Percentiles rank a stretch among this genome's conserved stretches.
phyloP scores from a whole-genome alignment of 2,113 vertebrate genomes.

The Solenodon paradoxus region DNA sequence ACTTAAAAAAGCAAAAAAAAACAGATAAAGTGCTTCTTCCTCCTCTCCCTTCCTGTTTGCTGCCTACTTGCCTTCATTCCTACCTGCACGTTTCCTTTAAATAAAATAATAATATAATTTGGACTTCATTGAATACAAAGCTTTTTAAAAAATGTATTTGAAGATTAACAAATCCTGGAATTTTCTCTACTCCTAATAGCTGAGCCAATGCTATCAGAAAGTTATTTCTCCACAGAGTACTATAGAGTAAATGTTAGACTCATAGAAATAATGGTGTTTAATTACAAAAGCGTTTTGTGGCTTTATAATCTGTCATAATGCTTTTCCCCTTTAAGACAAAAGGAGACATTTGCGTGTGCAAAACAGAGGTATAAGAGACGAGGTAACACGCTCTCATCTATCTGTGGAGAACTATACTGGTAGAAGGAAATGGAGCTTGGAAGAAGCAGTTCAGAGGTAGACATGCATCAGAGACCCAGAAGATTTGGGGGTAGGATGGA shows the following conservation, averaged over 20 bases:
- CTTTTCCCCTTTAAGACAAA: constrained; percentile 37
- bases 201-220: constrained; percentile 40
- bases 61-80: too few species aligned
- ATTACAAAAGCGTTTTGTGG: background rate
- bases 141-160: constrained; percentile 18
- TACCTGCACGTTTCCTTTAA: too few species aligned
- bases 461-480: constrained; percentile 13
- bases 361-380: constrained; percentile 29
- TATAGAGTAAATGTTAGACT: background rate
- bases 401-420: constrained; percentile 17
- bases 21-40: too few species aligned
- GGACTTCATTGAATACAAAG: constrained; percentile 25
- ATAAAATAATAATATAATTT: too few species aligned
- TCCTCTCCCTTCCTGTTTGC: too few species aligned
- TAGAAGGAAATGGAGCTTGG: constrained; percentile 24
- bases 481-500: constrained; percentile 1
- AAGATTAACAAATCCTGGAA: constrained; percentile 10
- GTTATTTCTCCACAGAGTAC: background rate
- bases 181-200: background rate
- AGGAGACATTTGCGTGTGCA: constrained; percentile 26
- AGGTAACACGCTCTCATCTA: constrained; percentile 10
- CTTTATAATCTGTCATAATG: constrained; percentile 32
- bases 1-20: too few species aligned
- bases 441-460: constrained; percentile 2
- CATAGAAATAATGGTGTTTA: constrained; percentile 11